phyloP scores from a whole-genome alignment of 2,888 invertebrate species.

The Scaptomyza tumidula region DNA sequence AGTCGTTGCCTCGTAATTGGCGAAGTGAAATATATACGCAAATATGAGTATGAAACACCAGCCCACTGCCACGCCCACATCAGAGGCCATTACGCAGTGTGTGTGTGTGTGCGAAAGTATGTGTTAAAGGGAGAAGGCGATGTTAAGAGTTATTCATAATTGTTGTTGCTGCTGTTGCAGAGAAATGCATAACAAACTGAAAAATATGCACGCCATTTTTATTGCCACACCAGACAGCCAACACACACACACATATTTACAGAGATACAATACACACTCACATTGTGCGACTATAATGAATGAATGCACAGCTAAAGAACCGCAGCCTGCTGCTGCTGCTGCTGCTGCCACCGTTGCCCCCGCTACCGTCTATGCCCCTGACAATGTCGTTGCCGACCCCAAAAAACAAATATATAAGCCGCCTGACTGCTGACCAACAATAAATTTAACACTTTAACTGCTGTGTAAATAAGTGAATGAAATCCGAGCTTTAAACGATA shows the following conservation, averaged over 20 bases:
- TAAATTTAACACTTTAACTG: constrained; percentile 80
- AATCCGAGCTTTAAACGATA: constrained; percentile 49
- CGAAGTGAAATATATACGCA: constrained; percentile 67
- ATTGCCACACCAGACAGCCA: constrained; percentile 69
- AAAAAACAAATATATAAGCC: constrained; percentile 75
- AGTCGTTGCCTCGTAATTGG: constrained; percentile 63
- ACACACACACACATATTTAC: constrained; percentile 23
- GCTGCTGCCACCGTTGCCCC: constrained; percentile 6
- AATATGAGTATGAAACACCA: constrained; percentile 26
- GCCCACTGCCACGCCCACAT: constrained; percentile 46
- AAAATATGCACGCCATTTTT: constrained; percentile 77
- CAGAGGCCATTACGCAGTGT: constrained; percentile 62
- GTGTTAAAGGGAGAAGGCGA: constrained; percentile 4
- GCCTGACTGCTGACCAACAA: constrained; percentile 67
- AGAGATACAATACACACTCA: constrained; percentile 4
- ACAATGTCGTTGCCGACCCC: constrained; percentile 45
- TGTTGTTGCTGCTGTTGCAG: constrained; percentile 76
- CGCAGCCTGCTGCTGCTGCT: constrained; percentile 59
- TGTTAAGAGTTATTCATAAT: constrained; percentile 72
- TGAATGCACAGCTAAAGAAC: constrained; percentile 76
- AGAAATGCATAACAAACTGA: constrained; percentile 78
- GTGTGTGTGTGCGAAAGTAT: too few relatives aligned
- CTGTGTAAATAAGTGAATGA: constrained; percentile 61
- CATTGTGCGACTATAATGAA: constrained; percentile 64
- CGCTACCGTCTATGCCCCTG: constrained; percentile 26